Evolutionary conservation across 2,113 vertebrate species (phyloP), one percentile per base, ranked within the genome.

Genomic region (Pycnonotus jocosus): DNA sequence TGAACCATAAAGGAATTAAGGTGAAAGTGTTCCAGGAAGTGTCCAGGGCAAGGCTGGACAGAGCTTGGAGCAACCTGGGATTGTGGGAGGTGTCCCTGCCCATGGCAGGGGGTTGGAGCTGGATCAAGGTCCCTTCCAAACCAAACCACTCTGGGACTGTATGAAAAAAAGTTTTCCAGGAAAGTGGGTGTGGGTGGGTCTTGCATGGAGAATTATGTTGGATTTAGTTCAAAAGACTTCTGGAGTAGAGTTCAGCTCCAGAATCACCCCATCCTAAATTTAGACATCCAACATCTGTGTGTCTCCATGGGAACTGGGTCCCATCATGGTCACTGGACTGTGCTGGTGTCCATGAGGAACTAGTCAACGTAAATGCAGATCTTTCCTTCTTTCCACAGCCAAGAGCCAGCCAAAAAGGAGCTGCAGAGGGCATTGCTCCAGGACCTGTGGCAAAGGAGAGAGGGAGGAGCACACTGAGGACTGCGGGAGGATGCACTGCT

Each of bases 401-500:
- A 95, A 90, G 71, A 86, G 16, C 30, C 94, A 94, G 62, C 27
- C 91, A 7, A 97, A 88, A 66, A 95, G 71, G 82, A 92, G 68
- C 42, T 95, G 94, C 35, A 57, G 51, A 54, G 86, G 90, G 16
- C 47, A 74, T 15, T 96, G 92, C 62, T 92, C 86, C 90, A 97
- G 94, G 92, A 54, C 27, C 10, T 83, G 90, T 58, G 64, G 45
- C 42, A 97, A 92, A 83, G 82, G 91, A 74, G 94, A 96, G 86
- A 80, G 72, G 73, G 92, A 89, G 60, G 78, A 91, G 19, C 86
- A 64, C 4, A 5, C 86, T 12, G 88, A 92, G 66, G 94, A 88
- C 64, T 97, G 88, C 0, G 15, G 60, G 72, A 94, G 86, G 60
- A 57, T 30, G 45, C n/a, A 62, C 71, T 96, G 94, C 88, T 96